Evolutionary conservation across 2,113 vertebrate species (phyloP).

Genomic region (Ptychochromis oligacanthus): DNA sequence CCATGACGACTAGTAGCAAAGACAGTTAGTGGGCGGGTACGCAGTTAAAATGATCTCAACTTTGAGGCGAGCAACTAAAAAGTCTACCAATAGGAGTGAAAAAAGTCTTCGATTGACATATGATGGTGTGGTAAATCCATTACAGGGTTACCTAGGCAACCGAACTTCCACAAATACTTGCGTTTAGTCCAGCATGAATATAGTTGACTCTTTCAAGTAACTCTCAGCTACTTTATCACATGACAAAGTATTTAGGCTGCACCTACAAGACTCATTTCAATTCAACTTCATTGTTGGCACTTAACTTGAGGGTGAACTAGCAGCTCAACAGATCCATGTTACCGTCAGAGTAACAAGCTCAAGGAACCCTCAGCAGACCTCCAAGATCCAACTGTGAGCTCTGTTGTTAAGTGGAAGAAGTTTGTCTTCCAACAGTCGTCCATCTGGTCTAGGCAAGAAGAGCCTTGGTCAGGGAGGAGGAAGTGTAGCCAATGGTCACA

Average conservation of each 20-base stretch:
- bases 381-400: background rate
- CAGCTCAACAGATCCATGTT: background rate
- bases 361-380: background rate
- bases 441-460: background rate
- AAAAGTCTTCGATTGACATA: background rate
- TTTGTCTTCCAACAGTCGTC: conserved; percentile 5
- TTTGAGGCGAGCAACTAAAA: too few relatives aligned
- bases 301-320: conserved; percentile 8
- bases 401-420: background rate
- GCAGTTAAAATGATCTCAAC: too few relatives aligned
- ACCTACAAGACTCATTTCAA: background rate
- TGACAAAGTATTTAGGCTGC: background rate
- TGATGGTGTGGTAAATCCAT: background rate
- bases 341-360: background rate
- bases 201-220: background rate
- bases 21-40: too few relatives aligned
- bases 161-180: background rate
- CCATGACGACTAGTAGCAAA: too few relatives aligned
- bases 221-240: background rate
- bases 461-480: conserved; percentile 1
- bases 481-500: background rate
- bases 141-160: background rate
- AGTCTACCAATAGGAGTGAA: background rate
- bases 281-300: background rate
- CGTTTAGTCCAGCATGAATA: background rate